Evolutionary conservation across 2,113 vertebrate genomes (phyloP).

Genomic region (Mola mola): DNA sequence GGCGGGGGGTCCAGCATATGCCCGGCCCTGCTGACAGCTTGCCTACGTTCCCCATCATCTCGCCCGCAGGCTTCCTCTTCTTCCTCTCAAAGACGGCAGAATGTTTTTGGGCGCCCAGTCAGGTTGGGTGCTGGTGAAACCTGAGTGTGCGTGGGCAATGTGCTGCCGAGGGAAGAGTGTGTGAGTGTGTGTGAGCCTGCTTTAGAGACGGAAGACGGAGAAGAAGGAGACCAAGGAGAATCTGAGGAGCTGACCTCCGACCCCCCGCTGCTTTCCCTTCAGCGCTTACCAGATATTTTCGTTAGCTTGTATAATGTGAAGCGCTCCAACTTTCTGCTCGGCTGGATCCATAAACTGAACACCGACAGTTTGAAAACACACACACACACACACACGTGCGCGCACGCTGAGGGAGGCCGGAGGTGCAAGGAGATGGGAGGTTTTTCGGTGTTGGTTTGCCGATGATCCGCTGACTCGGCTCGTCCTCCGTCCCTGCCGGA

Average conservation of each 20-base stretch:
- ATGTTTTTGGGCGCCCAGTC: constrained; percentile 55
- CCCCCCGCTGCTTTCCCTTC: constrained; percentile 60
- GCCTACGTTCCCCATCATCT: constrained; percentile 64
- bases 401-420: constrained; percentile 27
- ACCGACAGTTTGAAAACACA: too few species aligned
- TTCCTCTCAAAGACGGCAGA: constrained; percentile 62
- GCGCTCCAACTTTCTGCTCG: constrained; percentile 22
- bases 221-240: constrained; percentile 37
- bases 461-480: constrained; percentile 45
- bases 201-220: constrained; percentile 39
- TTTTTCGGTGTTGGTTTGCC: constrained; percentile 2
- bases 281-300: constrained; percentile 66
- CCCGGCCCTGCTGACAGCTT: constrained; percentile 78
- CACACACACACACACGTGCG: background rate
- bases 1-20: constrained; percentile 73
- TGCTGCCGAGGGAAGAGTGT: too few species aligned
- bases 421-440: constrained; percentile 46
- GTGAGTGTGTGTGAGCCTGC: constrained; percentile 33
- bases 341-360: constrained; percentile 48
- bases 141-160: constrained; percentile 63
- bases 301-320: constrained; percentile 57
- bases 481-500: constrained; percentile 15
- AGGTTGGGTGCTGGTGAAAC: constrained; percentile 68
- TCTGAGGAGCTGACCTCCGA: constrained; percentile 46
- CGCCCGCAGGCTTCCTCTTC: constrained; percentile 70